Percentiles rank a stretch among this genome's conserved stretches.
phyloP scores from a whole-genome alignment of 2,113 vertebrate species.

The Sciurus niger region DNA sequence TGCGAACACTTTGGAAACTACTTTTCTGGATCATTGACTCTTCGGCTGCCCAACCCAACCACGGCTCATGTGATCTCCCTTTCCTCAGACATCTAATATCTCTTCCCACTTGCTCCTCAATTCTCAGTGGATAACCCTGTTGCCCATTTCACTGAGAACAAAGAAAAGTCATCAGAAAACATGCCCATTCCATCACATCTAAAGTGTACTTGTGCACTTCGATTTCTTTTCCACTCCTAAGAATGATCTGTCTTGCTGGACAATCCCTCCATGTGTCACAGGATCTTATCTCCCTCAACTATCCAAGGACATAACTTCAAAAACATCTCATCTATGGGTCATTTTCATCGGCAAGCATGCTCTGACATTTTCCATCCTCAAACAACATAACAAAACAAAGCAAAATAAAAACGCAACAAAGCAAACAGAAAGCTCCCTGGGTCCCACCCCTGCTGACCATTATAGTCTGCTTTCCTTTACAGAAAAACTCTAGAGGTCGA shows the following conservation, averaged over 20 bases:
- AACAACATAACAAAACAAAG: neutral
- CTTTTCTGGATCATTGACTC: neutral
- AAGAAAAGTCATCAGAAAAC: neutral
- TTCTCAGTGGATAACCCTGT: neutral
- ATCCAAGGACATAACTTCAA: neutral
- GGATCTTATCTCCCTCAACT: neutral
- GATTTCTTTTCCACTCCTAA: neutral
- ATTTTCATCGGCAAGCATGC: neutral
- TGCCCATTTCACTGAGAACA: neutral
- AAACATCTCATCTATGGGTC: neutral
- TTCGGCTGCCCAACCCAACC: neutral
- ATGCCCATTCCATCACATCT: neutral
- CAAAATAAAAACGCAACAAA: neutral
- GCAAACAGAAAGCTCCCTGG: neutral
- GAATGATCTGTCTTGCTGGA: neutral
- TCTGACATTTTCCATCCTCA: neutral
- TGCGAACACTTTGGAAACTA: neutral
- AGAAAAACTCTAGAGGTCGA: neutral
- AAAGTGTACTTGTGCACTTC: accelerated
- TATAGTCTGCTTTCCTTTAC: neutral
- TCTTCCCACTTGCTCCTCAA: neutral
- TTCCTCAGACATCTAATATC: neutral
- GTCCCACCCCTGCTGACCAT: neutral
- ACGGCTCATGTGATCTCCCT: neutral
- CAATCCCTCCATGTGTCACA: too few species aligned